phyloP scores from a whole-genome alignment of 2,888 invertebrate genomes.

The Campoplex capitator region DNA sequence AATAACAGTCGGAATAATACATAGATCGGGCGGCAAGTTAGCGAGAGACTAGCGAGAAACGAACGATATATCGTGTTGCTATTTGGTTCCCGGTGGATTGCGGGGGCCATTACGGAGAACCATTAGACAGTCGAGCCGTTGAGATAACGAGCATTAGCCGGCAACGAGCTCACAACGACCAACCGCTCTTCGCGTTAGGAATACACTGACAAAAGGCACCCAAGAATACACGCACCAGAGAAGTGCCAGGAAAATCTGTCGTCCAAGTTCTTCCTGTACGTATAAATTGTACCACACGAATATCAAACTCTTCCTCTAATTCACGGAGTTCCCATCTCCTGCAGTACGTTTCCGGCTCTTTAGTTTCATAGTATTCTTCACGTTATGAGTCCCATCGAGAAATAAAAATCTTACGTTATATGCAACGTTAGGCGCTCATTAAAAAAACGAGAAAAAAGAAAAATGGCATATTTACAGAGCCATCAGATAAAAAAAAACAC shows the following conservation, averaged over 20 bases:
- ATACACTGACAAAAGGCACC: slow-evolving; percentile 68
- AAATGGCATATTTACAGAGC: slow-evolving; percentile 16
- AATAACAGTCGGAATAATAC: slow-evolving; percentile 82
- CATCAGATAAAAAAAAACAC: not conserved
- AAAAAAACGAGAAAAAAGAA: not conserved
- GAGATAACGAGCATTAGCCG: slow-evolving; percentile 84
- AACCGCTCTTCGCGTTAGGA: slow-evolving; percentile 73
- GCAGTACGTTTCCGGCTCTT: slow-evolving; percentile 42
- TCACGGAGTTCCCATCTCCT: slow-evolving; percentile 63
- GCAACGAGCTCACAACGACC: slow-evolving; percentile 75
- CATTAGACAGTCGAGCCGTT: slow-evolving; percentile 84
- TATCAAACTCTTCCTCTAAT: slow-evolving; percentile 49
- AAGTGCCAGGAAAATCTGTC: slow-evolving; percentile 55
- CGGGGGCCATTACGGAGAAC: slow-evolving; percentile 82
- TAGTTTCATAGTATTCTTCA: slow-evolving; percentile 24
- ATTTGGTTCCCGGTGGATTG: slow-evolving; percentile 55
- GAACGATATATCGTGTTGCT: slow-evolving; percentile 82
- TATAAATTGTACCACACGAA: slow-evolving; percentile 40
- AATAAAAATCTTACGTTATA: not conserved
- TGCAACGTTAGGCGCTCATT: not conserved
- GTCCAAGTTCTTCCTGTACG: slow-evolving; percentile 48
- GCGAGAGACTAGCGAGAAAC: slow-evolving; percentile 79
- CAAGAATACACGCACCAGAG: slow-evolving; percentile 30
- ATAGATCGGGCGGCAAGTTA: slow-evolving; percentile 70
- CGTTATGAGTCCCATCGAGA: not conserved